Evolutionary conservation across 2,797 vertebrate species (phyloP).

Genomic region (Moxostoma hubbsi): DNA sequence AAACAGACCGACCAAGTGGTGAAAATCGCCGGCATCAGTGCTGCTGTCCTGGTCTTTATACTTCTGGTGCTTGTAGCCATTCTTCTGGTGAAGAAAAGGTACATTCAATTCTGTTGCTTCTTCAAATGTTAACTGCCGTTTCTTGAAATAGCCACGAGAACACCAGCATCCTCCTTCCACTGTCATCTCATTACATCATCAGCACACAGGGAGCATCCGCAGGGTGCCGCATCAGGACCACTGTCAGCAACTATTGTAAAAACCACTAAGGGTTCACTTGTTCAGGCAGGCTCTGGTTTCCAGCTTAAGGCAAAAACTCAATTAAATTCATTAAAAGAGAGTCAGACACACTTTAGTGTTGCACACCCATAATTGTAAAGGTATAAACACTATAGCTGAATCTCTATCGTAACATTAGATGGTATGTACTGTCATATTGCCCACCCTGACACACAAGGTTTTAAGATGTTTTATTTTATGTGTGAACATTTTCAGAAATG

Average conservation of each 20-base stretch:
- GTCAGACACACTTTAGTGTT: neutral
- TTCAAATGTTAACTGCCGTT: neutral
- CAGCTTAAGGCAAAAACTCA: neutral
- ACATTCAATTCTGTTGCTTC: slow-evolving; percentile 62
- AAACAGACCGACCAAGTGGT: slow-evolving; percentile 97
- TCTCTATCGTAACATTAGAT: too few relatives aligned
- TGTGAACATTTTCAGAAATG: too few relatives aligned
- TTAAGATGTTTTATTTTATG: too few relatives aligned
- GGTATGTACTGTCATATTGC: neutral
- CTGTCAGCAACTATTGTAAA: neutral
- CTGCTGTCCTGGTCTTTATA: slow-evolving; percentile 93
- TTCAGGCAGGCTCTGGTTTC: too few relatives aligned
- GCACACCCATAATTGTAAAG: too few relatives aligned
- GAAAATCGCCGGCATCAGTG: slow-evolving; percentile 97
- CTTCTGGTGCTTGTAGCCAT: slow-evolving; percentile 94
- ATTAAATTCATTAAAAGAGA: neutral
- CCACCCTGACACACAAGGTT: neutral
- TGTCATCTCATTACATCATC: slow-evolving; percentile 41
- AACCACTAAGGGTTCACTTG: neutral
- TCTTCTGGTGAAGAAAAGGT: slow-evolving; percentile 98
- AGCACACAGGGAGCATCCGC: neutral
- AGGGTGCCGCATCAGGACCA: neutral
- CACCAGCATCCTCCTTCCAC: slow-evolving; percentile 26
- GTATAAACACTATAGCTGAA: too few relatives aligned
- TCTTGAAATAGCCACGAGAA: neutral